phyloP scores from a whole-genome alignment of 1,140 invertebrate genomes.

The Tetranychus urticae region DNA sequence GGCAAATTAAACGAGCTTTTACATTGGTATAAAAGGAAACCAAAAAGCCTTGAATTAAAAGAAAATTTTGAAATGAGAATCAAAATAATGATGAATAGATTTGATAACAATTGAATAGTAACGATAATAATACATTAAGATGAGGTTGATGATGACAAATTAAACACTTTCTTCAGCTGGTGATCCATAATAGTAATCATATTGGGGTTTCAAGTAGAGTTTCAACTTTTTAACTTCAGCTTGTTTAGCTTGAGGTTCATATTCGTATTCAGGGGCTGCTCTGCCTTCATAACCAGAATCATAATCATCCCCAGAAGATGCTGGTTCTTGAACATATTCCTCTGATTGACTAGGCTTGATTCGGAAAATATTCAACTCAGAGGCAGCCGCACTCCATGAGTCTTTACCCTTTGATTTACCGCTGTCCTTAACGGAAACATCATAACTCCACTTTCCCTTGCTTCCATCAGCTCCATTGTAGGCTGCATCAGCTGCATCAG shows the following conservation, averaged over 20 bases:
- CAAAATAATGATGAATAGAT: no score
- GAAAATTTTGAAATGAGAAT: no score
- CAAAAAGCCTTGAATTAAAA: no score
- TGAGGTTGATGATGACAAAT: no score
- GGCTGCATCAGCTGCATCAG: background rate
- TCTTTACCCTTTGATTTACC: background rate
- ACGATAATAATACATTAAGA: no score
- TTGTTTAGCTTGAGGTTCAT: background rate
- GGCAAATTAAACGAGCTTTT: no score
- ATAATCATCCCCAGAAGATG: background rate
- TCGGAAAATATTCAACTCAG: background rate
- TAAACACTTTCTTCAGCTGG: background rate
- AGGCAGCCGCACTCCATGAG: background rate
- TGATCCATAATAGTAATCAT: conserved; percentile 3
- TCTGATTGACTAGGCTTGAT: background rate
- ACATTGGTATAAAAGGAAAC: no score
- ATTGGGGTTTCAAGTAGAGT: background rate
- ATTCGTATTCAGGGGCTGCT: no score
- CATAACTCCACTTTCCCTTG: background rate
- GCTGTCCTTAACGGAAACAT: background rate
- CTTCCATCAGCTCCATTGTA: background rate
- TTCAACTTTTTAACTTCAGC: background rate
- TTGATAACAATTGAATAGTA: no score
- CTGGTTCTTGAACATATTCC: background rate
- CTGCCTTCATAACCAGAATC: background rate